Evolutionary conservation across 2,888 invertebrate species (phyloP), one percentile per base, ranked within the genome.

Genomic region (Pammene fasciana): DNA sequence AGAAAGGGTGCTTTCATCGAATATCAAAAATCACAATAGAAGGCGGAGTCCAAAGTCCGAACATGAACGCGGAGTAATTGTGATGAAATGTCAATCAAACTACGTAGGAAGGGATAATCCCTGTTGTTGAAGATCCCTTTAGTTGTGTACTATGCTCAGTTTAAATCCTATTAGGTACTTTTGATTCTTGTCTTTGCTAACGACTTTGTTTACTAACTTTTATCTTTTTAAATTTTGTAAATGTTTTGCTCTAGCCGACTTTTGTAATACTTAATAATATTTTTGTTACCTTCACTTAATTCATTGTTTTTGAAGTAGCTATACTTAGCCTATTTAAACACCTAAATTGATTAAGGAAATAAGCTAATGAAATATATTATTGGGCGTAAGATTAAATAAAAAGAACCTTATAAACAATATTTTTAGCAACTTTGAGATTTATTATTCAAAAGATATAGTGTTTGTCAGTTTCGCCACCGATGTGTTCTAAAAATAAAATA

Each of bases 41-140:
- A 78, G 86, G 85, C 81, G 85, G 84, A 78, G 83, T 77, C 75
- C 70, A 62, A 70, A 78, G 83, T 77, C 75, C 70, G 64, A 70
- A 75, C 75, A 74, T 75, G 74, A 72, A 74, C 74, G 76, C 72
- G 70, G 74, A 70, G 38, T 76, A 74, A 68, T 70, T 71, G 71
- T 74, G 72, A 82, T 68, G 72, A 81, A 67, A 82, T 89, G 88
- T 86, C 89, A 88, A 86, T 87, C 87, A 88, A 59, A 60, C 43
- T 13, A 34, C 70, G 72, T 70, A 74, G 75, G 72, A 72, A 72
- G 79, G 82, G 84, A 83, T 83, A 77, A 82, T 82, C 80, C 72
- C 75, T 76, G 61, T 34, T 52, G 16, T 26, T 61, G 54, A 43
- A 55, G 34, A 52, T 74, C 56, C 54, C 26, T 68, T 75, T 75